Evolutionary conservation across 30 jellyfish, hydroid and myxozoan species (phyloP).

Genomic region (Cassiopea xamachana): DNA sequence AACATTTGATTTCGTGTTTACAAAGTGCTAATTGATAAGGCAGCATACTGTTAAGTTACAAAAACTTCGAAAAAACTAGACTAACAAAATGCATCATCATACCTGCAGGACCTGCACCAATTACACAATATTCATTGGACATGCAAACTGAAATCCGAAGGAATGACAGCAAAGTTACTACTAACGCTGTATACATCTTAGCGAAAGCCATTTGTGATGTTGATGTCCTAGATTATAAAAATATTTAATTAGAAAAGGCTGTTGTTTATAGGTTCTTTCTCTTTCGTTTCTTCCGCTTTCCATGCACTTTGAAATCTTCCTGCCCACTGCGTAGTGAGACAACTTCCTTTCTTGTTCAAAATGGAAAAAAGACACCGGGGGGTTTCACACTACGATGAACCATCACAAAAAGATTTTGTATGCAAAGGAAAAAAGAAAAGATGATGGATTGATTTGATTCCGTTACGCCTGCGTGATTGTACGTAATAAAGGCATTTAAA

Average conservation of each 20-base stretch:
- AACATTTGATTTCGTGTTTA: no score
- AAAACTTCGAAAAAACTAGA: not conserved
- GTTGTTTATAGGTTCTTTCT: not conserved
- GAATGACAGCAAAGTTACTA: slow-evolving; percentile 8
- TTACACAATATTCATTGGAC: slow-evolving; percentile 72
- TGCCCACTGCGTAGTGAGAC: no score
- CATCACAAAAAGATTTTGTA: no score
- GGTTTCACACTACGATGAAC: no score
- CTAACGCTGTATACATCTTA: not conserved
- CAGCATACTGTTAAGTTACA: not conserved
- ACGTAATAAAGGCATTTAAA: no score
- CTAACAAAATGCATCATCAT: not conserved
- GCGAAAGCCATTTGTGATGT: not conserved
- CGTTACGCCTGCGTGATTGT: no score
- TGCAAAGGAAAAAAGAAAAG: no score
- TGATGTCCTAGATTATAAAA: not conserved
- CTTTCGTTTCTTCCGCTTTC: not conserved
- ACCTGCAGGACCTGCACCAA: slow-evolving; percentile 95
- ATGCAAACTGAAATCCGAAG: not conserved
- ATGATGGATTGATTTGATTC: no score
- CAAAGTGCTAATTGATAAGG: no score
- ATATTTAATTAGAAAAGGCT: not conserved
- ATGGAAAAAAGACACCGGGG: no score
- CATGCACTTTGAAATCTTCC: not conserved
- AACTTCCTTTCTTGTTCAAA: not conserved